These are phyloP conservation scores for Poecilia latipinna DNA, from an alignment of 2,113 vertebrate genomes.

Conservation along the genomic window DNA sequence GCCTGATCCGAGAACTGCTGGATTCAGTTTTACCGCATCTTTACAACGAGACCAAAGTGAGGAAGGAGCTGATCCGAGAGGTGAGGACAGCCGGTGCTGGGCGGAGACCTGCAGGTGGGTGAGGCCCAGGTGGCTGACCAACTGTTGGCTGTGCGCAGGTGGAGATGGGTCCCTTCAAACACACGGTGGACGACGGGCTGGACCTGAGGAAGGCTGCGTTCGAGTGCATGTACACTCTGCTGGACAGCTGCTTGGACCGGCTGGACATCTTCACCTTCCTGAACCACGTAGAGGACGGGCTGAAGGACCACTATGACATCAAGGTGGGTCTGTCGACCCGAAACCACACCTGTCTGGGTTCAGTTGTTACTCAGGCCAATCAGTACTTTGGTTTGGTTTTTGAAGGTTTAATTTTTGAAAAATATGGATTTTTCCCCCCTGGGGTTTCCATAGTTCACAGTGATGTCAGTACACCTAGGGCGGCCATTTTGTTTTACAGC, in stretches of 20 bases:
- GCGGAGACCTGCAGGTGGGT: background rate
- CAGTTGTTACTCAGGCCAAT: too few species aligned
- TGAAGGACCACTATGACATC: slow-evolving; percentile 99
- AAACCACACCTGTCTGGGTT: too few species aligned
- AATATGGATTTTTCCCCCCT: too few species aligned
- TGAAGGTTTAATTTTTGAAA: too few species aligned
- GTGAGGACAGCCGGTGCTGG: slow-evolving; percentile 62
- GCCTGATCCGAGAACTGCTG: slow-evolving; percentile 95
- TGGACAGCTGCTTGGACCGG: slow-evolving; percentile 98
- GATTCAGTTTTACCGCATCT: slow-evolving; percentile 96
- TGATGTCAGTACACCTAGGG: too few species aligned
- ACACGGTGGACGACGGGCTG: slow-evolving; percentile 96
- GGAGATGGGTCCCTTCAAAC: slow-evolving; percentile 99
- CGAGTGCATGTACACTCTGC: slow-evolving; percentile 98
- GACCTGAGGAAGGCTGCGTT: slow-evolving; percentile 98
- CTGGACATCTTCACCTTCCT: slow-evolving; percentile 99
- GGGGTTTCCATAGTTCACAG: too few species aligned
- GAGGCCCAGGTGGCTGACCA: background rate
- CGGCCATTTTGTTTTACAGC: too few species aligned
- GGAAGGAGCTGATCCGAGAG: slow-evolving; percentile 98
- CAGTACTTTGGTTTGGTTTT: too few species aligned
- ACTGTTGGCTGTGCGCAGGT: slow-evolving; percentile 77
- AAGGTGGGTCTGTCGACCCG: slow-evolving; percentile 80
- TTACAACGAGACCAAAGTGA: slow-evolving; percentile 98
- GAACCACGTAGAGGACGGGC: slow-evolving; percentile 98